phyloP scores from a whole-genome alignment of 1,140 invertebrate species.

The Pinna nobilis region DNA sequence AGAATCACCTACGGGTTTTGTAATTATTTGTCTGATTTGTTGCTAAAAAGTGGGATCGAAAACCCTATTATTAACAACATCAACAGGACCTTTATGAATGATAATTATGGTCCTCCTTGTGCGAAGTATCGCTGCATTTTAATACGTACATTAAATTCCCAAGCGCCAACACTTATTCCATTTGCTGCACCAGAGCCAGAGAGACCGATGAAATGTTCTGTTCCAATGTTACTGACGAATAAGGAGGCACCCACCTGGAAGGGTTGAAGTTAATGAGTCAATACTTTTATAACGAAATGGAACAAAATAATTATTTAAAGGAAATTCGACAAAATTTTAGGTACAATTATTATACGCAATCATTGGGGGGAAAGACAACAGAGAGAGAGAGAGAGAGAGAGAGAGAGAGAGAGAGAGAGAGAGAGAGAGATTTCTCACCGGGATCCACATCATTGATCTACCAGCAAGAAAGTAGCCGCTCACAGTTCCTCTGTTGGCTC shows the following conservation, averaged over 20 bases:
- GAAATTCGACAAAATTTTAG: not conserved
- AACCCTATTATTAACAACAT: too few relatives aligned
- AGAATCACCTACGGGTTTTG: not conserved
- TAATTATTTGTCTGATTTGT: not conserved
- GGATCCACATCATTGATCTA: conserved; percentile 74
- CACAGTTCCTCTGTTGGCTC: conserved; percentile 75
- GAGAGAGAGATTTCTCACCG: too few relatives aligned
- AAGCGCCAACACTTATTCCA: conserved; percentile 77
- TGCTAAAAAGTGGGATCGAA: too few relatives aligned
- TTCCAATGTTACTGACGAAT: conserved; percentile 80
- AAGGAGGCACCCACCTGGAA: conserved; percentile 78
- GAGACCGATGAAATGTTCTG: conserved; percentile 80
- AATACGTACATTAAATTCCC: conserved; percentile 77
- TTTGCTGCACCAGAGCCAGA: conserved; percentile 76
- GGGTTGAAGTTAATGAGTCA: not conserved
- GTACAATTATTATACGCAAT: not conserved
- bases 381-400: not conserved
- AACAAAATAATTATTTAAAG: not conserved
- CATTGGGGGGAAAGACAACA: not conserved
- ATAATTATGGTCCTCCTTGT: not conserved
- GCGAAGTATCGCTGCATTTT: too few relatives aligned
- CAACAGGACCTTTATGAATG: not conserved
- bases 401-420: too few relatives aligned
- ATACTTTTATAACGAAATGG: not conserved
- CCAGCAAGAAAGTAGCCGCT: conserved; percentile 78